Conservation (phyloP, 2,888 invertebrate genomes). For the Pemphredon lugubris region DNA sequence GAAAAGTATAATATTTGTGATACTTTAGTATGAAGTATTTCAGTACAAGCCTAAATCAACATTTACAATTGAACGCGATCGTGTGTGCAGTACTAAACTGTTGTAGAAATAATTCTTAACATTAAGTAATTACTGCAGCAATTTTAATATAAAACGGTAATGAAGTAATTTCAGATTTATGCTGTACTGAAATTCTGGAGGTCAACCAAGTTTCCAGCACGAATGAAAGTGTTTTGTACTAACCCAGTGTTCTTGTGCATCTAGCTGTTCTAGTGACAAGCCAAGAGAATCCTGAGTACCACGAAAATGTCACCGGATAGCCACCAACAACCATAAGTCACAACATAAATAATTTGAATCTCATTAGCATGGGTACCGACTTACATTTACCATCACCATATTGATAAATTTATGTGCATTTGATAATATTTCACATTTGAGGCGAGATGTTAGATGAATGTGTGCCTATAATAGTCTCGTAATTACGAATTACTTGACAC, state of each 20-base stretch:
- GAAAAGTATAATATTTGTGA: not conserved
- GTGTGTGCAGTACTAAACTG: not conserved
- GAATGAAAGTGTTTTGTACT: slow-evolving; percentile 69
- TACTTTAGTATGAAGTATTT: slow-evolving; percentile 17
- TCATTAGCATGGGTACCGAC: slow-evolving; percentile 43
- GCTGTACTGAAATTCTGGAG: slow-evolving; percentile 30
- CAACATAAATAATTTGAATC: slow-evolving; percentile 63
- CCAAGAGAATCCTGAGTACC: slow-evolving; percentile 79
- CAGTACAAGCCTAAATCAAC: slow-evolving; percentile 9
- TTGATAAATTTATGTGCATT: slow-evolving; percentile 37
- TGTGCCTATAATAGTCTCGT: slow-evolving; percentile 18
- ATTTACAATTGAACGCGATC: not conserved
- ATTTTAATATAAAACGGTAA: not conserved
- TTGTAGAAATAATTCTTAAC: not conserved
- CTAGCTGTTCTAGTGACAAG: slow-evolving; percentile 79
- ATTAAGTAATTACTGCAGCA: not conserved
- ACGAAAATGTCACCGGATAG: slow-evolving; percentile 70
- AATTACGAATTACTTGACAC: slow-evolving; percentile 1
- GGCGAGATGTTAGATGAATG: slow-evolving; percentile 8
- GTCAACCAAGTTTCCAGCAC: slow-evolving; percentile 5
- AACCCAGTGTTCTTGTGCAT: slow-evolving; percentile 79
- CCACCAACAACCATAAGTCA: slow-evolving; percentile 71
- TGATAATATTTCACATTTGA: slow-evolving; percentile 1
- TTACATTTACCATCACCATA: slow-evolving; percentile 55
- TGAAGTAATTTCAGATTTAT: slow-evolving; percentile 22